Evolutionary conservation across 2,113 vertebrate genomes (phyloP).

Genomic region (Eptesicus fuscus): DNA sequence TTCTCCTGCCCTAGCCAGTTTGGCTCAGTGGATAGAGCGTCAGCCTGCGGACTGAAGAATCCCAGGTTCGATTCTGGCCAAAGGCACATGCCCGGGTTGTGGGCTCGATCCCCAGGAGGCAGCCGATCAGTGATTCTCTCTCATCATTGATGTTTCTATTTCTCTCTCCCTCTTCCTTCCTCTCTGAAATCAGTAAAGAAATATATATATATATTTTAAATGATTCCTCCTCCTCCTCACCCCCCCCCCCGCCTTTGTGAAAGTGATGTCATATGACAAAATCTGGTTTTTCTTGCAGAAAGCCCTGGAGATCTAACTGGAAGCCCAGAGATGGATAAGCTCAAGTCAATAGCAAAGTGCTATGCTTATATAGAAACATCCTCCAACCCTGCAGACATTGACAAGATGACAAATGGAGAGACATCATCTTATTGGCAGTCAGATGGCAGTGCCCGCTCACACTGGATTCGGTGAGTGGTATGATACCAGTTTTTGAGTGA

Average conservation of each 20-base stretch:
- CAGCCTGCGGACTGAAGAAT: too few relatives aligned
- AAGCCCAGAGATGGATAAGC: conserved; percentile 90
- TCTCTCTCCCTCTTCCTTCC: too few relatives aligned
- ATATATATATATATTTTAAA: too few relatives aligned
- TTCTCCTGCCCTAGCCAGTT: too few relatives aligned
- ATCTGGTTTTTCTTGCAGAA: conserved; percentile 68
- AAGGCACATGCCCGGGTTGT: too few relatives aligned
- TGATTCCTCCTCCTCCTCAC: background rate
- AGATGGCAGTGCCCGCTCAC: conserved; percentile 94
- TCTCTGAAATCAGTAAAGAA: too few relatives aligned
- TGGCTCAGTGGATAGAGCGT: too few relatives aligned
- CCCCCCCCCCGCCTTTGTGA: background rate
- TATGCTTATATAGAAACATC: conserved; percentile 94
- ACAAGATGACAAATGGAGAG: conserved; percentile 97
- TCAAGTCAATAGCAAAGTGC: conserved; percentile 94
- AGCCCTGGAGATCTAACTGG: conserved; percentile 86
- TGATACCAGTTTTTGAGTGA: background rate
- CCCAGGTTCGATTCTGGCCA: too few relatives aligned
- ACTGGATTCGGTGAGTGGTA: conserved; percentile 92
- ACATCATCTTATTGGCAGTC: conserved; percentile 97
- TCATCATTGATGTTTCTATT: too few relatives aligned
- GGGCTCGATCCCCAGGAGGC: too few relatives aligned
- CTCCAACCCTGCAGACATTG: conserved; percentile 90
- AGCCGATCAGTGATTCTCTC: too few relatives aligned
- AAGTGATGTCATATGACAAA: background rate